These are phyloP conservation scores for Lordiphosa mommai DNA, from an alignment of 1,140 invertebrate genomes.

Conservation along the genomic window DNA sequence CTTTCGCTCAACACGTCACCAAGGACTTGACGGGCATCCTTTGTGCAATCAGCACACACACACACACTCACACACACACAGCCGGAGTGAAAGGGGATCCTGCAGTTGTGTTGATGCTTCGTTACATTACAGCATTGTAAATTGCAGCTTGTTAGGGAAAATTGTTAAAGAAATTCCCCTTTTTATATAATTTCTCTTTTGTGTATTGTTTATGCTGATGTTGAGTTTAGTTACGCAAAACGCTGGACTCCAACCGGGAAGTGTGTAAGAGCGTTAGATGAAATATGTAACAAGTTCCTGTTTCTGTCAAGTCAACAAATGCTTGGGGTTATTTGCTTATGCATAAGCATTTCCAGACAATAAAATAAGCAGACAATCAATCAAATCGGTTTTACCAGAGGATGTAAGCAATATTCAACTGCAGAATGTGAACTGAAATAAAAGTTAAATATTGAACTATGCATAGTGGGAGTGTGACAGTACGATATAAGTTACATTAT, in stretches of 20 bases:
- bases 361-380: slow-evolving; percentile 21
- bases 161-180: slow-evolving; percentile 31
- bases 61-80: not conserved
- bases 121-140: slow-evolving; percentile 49
- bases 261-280: not conserved
- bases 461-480: too few species aligned
- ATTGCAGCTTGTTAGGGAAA: slow-evolving; percentile 50
- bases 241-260: not conserved
- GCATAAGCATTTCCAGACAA: slow-evolving; percentile 7
- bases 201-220: slow-evolving; percentile 33
- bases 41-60: slow-evolving; percentile 63
- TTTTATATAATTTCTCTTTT: slow-evolving; percentile 35
- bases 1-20: slow-evolving; percentile 68
- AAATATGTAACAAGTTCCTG: slow-evolving; percentile 20
- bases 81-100: not conserved
- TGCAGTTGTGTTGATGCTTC: slow-evolving; percentile 30
- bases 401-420: too few species aligned
- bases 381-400: slow-evolving; percentile 11
- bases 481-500: too few species aligned
- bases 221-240: slow-evolving; percentile 9
- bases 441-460: too few species aligned
- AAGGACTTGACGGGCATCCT: slow-evolving; percentile 68
- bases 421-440: too few species aligned
- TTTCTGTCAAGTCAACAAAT: slow-evolving; percentile 1
- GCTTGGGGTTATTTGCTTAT: slow-evolving; percentile 4